Percentiles rank a stretch among this genome's conserved stretches.
Conservation (phyloP, 1,140 invertebrate species). For the Calosoma granatense region DNA sequence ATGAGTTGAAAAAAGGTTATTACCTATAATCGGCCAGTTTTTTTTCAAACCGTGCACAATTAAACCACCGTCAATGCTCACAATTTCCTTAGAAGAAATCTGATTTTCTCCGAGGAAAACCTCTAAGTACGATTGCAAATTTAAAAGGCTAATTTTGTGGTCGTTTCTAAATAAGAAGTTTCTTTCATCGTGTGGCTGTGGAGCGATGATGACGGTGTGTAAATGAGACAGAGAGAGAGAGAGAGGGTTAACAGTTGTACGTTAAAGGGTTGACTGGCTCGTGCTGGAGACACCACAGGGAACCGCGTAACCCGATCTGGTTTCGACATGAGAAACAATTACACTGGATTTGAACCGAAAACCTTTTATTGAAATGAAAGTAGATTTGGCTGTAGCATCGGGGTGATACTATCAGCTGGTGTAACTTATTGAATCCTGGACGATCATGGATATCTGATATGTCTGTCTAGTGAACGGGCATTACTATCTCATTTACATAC, state of each 20-base stretch:
- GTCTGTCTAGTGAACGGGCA: too few species aligned
- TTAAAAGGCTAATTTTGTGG: slow-evolving; percentile 4
- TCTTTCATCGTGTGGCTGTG: neutral
- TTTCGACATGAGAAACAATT: slow-evolving; percentile 9
- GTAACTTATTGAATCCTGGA: neutral
- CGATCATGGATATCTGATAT: neutral
- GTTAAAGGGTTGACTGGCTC: neutral
- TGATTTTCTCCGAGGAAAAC: neutral
- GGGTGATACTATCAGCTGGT: neutral
- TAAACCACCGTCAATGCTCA: too few species aligned
- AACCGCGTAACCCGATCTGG: neutral
- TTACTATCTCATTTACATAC: too few species aligned
- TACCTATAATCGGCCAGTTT: too few species aligned
- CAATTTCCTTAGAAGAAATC: too few species aligned
- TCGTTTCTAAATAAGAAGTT: neutral
- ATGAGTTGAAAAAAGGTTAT: too few species aligned
- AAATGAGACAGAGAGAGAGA: too few species aligned
- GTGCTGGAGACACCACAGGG: neutral
- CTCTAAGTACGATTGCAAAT: neutral
- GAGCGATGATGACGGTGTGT: neutral
- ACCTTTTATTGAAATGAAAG: slow-evolving; percentile 4
- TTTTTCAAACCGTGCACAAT: too few species aligned
- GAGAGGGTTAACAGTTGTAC: too few species aligned
- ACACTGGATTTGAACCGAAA: slow-evolving; percentile 4
- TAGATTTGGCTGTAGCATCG: neutral